Conservation (phyloP, 2,888 invertebrate species). For the Phortica magna region DNA sequence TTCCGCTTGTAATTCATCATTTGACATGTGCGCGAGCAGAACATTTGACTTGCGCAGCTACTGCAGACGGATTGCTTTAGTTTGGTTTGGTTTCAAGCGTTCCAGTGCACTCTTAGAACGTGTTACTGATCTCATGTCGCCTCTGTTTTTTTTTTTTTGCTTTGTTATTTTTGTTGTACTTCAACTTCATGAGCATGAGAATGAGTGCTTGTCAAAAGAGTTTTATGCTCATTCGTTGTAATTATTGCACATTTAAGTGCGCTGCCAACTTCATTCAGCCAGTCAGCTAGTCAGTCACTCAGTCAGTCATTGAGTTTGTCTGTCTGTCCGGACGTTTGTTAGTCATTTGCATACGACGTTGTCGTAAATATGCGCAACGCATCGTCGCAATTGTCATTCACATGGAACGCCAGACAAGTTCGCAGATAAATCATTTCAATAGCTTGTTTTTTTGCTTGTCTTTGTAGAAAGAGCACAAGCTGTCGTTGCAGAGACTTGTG, state of each 20-base stretch:
- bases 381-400: constrained; percentile 70
- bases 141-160: not conserved
- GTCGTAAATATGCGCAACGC: constrained; percentile 48
- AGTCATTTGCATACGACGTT: constrained; percentile 28
- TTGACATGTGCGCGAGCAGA: constrained; percentile 58
- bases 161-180: not conserved
- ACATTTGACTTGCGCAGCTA: constrained; percentile 40
- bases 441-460: constrained; percentile 24
- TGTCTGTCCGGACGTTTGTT: constrained; percentile 18
- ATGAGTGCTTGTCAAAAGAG: constrained; percentile 46
- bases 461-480: not conserved
- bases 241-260: constrained; percentile 71
- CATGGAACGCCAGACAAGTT: constrained; percentile 70
- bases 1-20: constrained; percentile 77
- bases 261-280: constrained; percentile 58
- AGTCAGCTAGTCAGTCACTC: constrained; percentile 5
- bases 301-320: not conserved
- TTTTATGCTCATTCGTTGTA: constrained; percentile 58
- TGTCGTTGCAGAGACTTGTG: constrained; percentile 27
- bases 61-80: not conserved
- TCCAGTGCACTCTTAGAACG: constrained; percentile 49
- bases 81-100: constrained; percentile 13
- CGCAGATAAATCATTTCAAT: constrained; percentile 69
- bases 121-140: constrained; percentile 53
- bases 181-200: constrained; percentile 18